Evolutionary conservation across 2,888 invertebrate genomes (phyloP), one percentile per base, ranked within the genome.

Genomic region (Pachliopta kotzebuea): DNA sequence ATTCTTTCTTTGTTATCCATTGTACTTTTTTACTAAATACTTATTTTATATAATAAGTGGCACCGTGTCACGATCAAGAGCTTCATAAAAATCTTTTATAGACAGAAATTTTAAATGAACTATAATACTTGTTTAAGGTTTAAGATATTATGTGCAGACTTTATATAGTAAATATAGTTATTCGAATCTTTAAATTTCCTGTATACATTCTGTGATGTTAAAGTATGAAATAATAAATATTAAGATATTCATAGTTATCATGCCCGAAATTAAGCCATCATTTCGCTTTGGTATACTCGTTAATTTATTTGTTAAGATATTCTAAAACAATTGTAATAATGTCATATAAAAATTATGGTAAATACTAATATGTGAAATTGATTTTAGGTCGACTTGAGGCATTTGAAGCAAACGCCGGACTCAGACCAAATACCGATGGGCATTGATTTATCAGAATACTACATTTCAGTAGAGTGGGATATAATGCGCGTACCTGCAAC

Each of bases 381-480:
- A 68, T 72, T 92, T 84, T 92, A 98, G 98, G 96, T 98, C 82
- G 98, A 98, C 84, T 92, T 98, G 75, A 94, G 97, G 79, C 98
- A 98, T 88, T 93, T 97, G 72, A 95, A 95, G 75, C 97, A 98
- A 91, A 94, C 95, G 68, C 96, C 96, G 70, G 97, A 97, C 84
- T 97, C 96, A 65, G 96, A 97, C 85, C 94, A 95, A 77, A 97
- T 98, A 79, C 96, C 96, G 76, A 94, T 97, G 83, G 98, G 98
- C 69, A 98, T 98, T 77, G 98, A 98, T 86, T 93, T 98, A 70
- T 96, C 97, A 78, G 98, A 98, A 86, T 98, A 97, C 87, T 98
- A 98, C 93, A 97, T 98, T 85, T 98, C 98, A 78, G 98, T 98
- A 67, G 99, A 99, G 92, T 99, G 99, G 99, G 99, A 99, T 90